Conservation (phyloP, 37 sponge, comb jelly and placozoan species). For the Halichondria panicea region DNA sequence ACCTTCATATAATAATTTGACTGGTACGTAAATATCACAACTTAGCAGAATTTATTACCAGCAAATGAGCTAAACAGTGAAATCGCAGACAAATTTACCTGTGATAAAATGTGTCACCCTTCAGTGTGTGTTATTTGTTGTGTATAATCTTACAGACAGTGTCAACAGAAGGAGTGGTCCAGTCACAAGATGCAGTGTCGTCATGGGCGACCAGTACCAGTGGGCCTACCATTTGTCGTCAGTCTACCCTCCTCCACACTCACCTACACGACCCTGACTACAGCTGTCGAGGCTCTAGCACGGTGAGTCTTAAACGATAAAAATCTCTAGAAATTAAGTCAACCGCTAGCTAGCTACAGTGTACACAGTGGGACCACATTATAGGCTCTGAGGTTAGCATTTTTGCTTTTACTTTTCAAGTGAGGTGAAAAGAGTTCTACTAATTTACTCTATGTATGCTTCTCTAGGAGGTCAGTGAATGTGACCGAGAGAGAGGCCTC, state of each 20-base stretch:
- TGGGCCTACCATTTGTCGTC: constrained; percentile 79
- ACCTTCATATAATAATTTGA: too few relatives aligned
- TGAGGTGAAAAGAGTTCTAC: background rate
- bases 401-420: background rate
- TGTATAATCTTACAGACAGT: constrained; percentile 13
- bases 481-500: background rate
- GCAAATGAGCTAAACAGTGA: too few relatives aligned
- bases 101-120: too few relatives aligned
- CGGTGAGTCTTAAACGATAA: constrained; percentile 26
- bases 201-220: constrained; percentile 13
- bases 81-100: too few relatives aligned
- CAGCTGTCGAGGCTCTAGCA: constrained; percentile 53
- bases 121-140: too few relatives aligned
- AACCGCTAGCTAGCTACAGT: background rate
- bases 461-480: background rate
- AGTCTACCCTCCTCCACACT: constrained; percentile 65
- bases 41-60: too few relatives aligned
- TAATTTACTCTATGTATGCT: background rate
- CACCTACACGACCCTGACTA: constrained; percentile 55
- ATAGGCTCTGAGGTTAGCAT: background rate
- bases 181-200: constrained; percentile 51
- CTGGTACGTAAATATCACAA: too few relatives aligned
- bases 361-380: background rate
- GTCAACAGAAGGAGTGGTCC: constrained; percentile 67
- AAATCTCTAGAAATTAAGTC: background rate